Evolutionary conservation across 2,888 invertebrate genomes (phyloP).

Genomic region (Marasmarcha lunaedactyla): DNA sequence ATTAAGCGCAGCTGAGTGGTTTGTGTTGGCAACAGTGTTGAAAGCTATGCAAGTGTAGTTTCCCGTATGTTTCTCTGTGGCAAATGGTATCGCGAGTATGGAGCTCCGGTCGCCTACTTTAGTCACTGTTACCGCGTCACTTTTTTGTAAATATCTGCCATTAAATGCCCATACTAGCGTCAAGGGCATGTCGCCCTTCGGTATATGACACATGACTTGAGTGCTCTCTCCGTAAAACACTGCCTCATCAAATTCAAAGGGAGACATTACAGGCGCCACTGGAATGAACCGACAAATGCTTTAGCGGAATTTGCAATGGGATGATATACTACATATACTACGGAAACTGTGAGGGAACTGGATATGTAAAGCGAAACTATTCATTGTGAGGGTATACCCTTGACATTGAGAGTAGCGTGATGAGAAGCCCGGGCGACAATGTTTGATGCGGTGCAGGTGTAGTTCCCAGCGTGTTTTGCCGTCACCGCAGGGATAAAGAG

Average conservation of each 20-base stretch:
- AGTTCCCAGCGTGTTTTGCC: constrained; percentile 77
- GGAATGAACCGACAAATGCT: constrained; percentile 24
- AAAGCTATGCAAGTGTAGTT: constrained; percentile 82
- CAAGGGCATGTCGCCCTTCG: constrained; percentile 80
- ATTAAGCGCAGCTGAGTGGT: constrained; percentile 72
- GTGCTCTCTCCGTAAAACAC: constrained; percentile 71
- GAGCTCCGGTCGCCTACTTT: constrained; percentile 73
- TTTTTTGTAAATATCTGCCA: constrained; percentile 54
- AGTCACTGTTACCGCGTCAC: constrained; percentile 57
- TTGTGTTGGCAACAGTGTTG: constrained; percentile 75
- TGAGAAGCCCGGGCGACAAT: constrained; percentile 72
- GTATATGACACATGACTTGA: constrained; percentile 67
- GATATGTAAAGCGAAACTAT: constrained; percentile 39
- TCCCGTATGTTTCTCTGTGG: constrained; percentile 77
- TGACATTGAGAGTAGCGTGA: constrained; percentile 73
- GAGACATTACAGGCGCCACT: constrained; percentile 72
- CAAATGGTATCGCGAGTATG: constrained; percentile 74
- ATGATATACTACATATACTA: constrained; percentile 4
- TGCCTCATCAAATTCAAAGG: constrained; percentile 69
- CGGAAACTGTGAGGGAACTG: constrained; percentile 17
- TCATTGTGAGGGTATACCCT: constrained; percentile 57
- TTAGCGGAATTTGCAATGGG: constrained; percentile 4
- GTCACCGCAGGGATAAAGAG: constrained; percentile 78
- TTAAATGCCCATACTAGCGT: constrained; percentile 78
- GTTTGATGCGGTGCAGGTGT: constrained; percentile 75